These are phyloP conservation scores for Elephas maximus DNA, from an alignment of 2,113 vertebrate genomes.

Conservation along the genomic window DNA sequence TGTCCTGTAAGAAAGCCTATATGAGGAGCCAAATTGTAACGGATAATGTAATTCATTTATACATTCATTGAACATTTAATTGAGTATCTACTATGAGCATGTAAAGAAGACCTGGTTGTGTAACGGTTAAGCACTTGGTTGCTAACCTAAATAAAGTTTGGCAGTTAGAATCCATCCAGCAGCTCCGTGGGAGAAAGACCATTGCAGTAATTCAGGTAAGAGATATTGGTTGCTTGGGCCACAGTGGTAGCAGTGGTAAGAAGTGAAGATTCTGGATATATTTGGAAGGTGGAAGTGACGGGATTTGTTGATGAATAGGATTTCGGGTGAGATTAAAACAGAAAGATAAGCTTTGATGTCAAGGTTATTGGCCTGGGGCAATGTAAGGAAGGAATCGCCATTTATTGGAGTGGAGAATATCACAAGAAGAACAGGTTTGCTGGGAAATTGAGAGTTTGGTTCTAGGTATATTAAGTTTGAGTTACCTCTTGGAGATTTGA, in stretches of 20 bases:
- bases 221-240: neutral
- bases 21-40: neutral
- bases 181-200: neutral
- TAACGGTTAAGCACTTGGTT: no score
- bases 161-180: no score
- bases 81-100: neutral
- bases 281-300: neutral
- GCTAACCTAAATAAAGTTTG: no score
- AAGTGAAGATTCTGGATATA: neutral
- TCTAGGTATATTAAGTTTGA: neutral
- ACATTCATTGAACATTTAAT: neutral
- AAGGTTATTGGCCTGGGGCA: neutral
- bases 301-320: neutral
- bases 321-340: neutral
- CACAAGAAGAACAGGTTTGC: neutral
- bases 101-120: neutral
- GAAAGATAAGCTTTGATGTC: no score
- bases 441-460: neutral
- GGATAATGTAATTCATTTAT: neutral
- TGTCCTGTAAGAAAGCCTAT: neutral
- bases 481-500: neutral
- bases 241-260: neutral
- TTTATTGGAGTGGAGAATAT: neutral
- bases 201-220: neutral
- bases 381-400: neutral